A percentile compares a stretch with the other conserved stretches of the same genome.
Evolutionary conservation across 1,140 invertebrate species (phyloP).

Genomic region (Zaprionus lachaisei): DNA sequence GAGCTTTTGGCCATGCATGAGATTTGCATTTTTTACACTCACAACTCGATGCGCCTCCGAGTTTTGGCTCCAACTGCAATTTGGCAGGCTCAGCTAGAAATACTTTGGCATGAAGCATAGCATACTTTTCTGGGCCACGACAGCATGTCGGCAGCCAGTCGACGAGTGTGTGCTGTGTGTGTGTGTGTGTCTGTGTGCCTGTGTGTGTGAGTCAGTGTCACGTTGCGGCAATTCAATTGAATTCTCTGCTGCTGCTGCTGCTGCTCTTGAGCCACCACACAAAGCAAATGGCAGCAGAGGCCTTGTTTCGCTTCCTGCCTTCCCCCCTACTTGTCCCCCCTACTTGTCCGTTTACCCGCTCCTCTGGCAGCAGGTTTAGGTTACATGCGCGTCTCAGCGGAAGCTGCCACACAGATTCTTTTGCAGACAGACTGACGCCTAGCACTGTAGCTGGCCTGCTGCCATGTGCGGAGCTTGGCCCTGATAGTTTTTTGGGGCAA

Average conservation of each 20-base stretch:
- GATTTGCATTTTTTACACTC: constrained; percentile 76
- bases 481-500: background rate
- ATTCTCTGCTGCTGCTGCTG: constrained; percentile 44
- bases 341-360: no score
- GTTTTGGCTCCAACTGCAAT: constrained; percentile 46
- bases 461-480: constrained; percentile 3
- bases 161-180: constrained; percentile 15
- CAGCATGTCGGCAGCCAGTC: constrained; percentile 29
- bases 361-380: background rate
- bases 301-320: background rate
- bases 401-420: constrained; percentile 17
- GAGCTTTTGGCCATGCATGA: constrained; percentile 71
- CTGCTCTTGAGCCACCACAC: constrained; percentile 58
- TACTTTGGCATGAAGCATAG: constrained; percentile 62
- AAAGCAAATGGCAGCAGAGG: constrained; percentile 45
- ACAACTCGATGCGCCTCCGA: background rate
- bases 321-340: no score
- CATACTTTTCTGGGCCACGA: constrained; percentile 78
- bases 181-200: constrained; percentile 30
- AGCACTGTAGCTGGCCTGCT: constrained; percentile 7
- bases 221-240: constrained; percentile 78
- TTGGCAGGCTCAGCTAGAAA: constrained; percentile 58
- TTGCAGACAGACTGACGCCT: constrained; percentile 29
- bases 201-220: constrained; percentile 40
- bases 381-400: constrained; percentile 8